Percentiles rank a stretch among this genome's conserved stretches.
Conservation (phyloP, 92 coral and sea anemone genomes). For the Isaurus tuberculatus region DNA sequence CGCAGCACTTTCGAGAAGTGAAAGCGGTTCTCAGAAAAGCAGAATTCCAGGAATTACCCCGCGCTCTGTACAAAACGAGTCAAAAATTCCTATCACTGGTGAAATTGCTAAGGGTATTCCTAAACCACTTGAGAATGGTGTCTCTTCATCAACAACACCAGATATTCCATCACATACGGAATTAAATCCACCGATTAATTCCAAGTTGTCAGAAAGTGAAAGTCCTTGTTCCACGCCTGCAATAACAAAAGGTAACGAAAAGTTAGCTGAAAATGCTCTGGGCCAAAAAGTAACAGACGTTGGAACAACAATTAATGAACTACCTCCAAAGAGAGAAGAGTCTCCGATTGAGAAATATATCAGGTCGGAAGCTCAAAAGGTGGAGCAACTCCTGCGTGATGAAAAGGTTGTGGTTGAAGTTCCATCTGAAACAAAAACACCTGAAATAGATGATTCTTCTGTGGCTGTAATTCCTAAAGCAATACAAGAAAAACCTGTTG, state of each 20-base stretch:
- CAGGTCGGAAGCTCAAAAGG: constrained; percentile 78
- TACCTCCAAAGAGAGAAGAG: constrained; percentile 28
- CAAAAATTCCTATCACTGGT: constrained; percentile 39
- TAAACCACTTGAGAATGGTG: constrained; percentile 36
- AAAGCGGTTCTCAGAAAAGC: constrained; percentile 35
- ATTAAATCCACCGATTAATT: too few species aligned
- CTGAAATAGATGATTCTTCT: constrained; percentile 50
- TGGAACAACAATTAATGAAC: constrained; percentile 24
- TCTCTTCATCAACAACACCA: constrained; percentile 20
- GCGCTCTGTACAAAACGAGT: constrained; percentile 48
- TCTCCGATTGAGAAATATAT: constrained; percentile 71
- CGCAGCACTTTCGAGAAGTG: constrained; percentile 15
- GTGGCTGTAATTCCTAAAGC: constrained; percentile 3
- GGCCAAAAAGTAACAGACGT: constrained; percentile 19
- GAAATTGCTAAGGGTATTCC: constrained; percentile 32
- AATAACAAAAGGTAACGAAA: constrained; percentile 13
- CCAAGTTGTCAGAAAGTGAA: constrained; percentile 46
- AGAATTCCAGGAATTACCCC: constrained; percentile 29
- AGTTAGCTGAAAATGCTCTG: neutral
- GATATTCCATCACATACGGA: constrained; percentile 26
- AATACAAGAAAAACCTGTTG: constrained; percentile 6
- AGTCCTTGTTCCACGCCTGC: constrained; percentile 34
- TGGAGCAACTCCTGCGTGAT: constrained; percentile 84
- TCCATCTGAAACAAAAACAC: constrained; percentile 32
- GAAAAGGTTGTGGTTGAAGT: constrained; percentile 77